Percentiles rank a stretch among this genome's conserved stretches.
Evolutionary conservation across 2,113 vertebrate species (phyloP).

Genomic region (Eleginops maclovinus): DNA sequence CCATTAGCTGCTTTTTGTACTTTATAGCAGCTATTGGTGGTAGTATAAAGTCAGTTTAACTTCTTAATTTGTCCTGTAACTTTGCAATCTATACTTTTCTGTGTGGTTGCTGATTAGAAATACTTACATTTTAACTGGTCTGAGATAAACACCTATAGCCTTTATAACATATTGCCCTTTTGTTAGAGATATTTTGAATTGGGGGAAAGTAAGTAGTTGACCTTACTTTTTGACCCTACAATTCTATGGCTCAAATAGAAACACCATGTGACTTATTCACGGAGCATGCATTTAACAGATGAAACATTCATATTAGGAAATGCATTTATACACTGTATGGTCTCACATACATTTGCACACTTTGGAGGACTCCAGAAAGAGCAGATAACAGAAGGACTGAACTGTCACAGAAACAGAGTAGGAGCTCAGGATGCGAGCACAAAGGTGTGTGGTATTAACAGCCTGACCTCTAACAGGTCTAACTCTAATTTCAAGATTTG

Average conservation of each 20-base stretch:
- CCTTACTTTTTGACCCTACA: background rate
- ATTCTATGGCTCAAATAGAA: conserved; percentile 4
- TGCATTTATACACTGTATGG: conserved; percentile 3
- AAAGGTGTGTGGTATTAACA: conserved; percentile 58
- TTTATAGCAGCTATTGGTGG: background rate
- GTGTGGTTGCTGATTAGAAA: background rate
- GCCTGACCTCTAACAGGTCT: conserved; percentile 37
- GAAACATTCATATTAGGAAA: conserved; percentile 22
- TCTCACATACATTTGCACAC: conserved; percentile 29
- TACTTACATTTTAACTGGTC: too few relatives aligned
- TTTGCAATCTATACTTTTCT: background rate
- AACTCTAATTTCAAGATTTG: conserved; percentile 41
- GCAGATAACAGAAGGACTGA: conserved; percentile 68
- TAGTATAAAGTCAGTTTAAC: background rate
- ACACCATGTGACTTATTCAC: conserved; percentile 8
- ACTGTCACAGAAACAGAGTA: conserved; percentile 34
- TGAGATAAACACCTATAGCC: too few relatives aligned
- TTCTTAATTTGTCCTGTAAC: background rate
- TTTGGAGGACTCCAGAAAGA: conserved; percentile 69
- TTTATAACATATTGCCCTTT: too few relatives aligned
- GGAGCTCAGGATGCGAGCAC: conserved; percentile 53
- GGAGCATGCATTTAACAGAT: conserved; percentile 31
- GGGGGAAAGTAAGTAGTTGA: too few relatives aligned
- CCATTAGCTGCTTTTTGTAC: background rate
- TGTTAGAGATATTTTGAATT: too few relatives aligned